phyloP scores from a whole-genome alignment of 2,797 vertebrate genomes.

The Petrocephalus sullivani region DNA sequence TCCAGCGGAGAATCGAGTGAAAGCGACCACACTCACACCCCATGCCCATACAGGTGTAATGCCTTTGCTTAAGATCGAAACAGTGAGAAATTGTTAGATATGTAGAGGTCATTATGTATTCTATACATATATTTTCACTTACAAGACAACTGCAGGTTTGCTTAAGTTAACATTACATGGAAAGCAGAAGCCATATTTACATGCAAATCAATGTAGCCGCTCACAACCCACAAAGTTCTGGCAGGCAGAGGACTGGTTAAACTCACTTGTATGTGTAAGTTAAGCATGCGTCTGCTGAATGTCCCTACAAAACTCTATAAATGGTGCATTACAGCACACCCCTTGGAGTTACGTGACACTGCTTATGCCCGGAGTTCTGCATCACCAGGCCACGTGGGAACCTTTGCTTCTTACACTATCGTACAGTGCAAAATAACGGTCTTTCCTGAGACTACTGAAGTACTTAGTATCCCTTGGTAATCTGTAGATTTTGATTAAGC shows the following conservation, averaged over 20 bases:
- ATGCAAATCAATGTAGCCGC: slow-evolving; percentile 55
- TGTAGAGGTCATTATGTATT: slow-evolving; percentile 36
- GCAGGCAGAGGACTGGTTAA: slow-evolving; percentile 31
- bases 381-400: slow-evolving; percentile 35
- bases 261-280: slow-evolving; percentile 30
- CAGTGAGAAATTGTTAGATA: slow-evolving; percentile 39
- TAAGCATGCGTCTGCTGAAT: slow-evolving; percentile 56
- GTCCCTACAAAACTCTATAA: slow-evolving; percentile 47
- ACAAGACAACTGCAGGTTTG: slow-evolving; percentile 39
- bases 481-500: slow-evolving; percentile 43
- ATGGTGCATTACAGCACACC: slow-evolving; percentile 49
- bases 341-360: slow-evolving; percentile 60
- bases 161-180: slow-evolving; percentile 43
- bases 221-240: slow-evolving; percentile 9
- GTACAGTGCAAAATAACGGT: slow-evolving; percentile 65
- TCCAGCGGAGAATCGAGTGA: slow-evolving; percentile 35
- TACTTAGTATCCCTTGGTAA: slow-evolving; percentile 62
- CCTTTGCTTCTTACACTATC: slow-evolving; percentile 55
- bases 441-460: slow-evolving; percentile 68
- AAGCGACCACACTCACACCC: slow-evolving; percentile 45
- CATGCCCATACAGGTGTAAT: slow-evolving; percentile 59
- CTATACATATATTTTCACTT: slow-evolving; percentile 50
- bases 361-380: slow-evolving; percentile 40
- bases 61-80: slow-evolving; percentile 47
- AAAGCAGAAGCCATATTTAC: slow-evolving; percentile 55